Percentiles rank a stretch among this genome's conserved stretches.
Conservation (phyloP, 2,797 vertebrate species). For the Rhodeus uyekii region DNA sequence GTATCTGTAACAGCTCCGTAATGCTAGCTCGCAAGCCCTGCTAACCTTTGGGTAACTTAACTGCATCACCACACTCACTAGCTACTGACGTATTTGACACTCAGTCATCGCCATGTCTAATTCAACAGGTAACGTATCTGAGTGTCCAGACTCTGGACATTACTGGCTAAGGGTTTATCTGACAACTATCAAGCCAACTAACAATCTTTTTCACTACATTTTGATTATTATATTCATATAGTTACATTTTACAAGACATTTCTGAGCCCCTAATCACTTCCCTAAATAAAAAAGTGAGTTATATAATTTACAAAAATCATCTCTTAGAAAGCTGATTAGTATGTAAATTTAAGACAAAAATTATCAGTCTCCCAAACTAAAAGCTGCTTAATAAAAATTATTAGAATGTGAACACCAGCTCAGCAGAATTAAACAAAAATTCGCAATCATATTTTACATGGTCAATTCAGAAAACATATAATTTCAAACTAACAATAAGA, state of each 20-base stretch:
- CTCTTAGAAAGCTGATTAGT: not conserved
- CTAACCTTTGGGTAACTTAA: slow-evolving; percentile 3
- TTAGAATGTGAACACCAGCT: not conserved
- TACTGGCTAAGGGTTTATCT: not conserved
- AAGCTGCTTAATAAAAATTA: not conserved
- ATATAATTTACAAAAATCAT: not conserved
- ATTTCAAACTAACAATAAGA: slow-evolving; percentile 7
- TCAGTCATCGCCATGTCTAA: not conserved
- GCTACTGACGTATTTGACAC: slow-evolving; percentile 4
- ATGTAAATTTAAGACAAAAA: not conserved
- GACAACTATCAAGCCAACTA: not conserved
- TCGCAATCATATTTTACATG: not conserved
- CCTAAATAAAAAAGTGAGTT: not conserved
- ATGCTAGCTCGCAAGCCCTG: not conserved
- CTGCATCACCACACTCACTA: not conserved
- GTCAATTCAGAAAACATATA: not conserved
- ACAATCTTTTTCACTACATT: not conserved
- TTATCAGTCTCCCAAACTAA: not conserved
- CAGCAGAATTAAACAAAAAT: not conserved
- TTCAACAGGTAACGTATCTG: slow-evolving; percentile 12
- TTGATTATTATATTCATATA: not conserved
- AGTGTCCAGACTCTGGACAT: not conserved
- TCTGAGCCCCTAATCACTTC: not conserved
- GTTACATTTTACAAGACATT: not conserved
- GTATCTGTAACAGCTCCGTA: slow-evolving; percentile 3